Evolutionary conservation across 2,797 vertebrate genomes (phyloP).

Genomic region (Enteromius paludinosus): DNA sequence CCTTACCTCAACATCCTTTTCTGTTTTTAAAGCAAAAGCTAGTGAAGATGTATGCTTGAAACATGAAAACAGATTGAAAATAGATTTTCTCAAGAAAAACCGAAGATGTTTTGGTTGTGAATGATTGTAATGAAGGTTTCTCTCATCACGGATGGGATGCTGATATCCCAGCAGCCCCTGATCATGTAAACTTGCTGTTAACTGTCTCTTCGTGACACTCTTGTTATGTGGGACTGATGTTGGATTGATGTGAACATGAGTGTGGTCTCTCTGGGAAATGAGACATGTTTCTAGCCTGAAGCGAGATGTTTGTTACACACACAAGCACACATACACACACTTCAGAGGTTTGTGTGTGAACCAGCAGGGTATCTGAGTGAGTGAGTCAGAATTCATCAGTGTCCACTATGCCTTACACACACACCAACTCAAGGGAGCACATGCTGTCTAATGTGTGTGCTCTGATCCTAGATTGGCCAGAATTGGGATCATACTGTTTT

Average conservation of each 20-base stretch:
- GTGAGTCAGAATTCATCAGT: slow-evolving; percentile 38
- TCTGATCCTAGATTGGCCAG: slow-evolving; percentile 16
- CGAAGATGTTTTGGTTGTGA: neutral
- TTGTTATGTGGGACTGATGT: slow-evolving; percentile 31
- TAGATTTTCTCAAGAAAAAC: neutral
- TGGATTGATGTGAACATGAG: slow-evolving; percentile 24
- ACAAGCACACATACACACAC: slow-evolving; percentile 13
- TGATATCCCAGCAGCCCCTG: neutral
- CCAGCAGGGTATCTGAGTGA: slow-evolving; percentile 20
- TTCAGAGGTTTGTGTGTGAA: slow-evolving; percentile 22
- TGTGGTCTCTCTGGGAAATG: neutral
- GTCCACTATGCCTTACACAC: neutral
- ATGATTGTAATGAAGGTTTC: neutral
- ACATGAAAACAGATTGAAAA: neutral
- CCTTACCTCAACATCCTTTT: neutral
- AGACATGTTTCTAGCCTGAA: slow-evolving; percentile 26
- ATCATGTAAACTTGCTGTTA: slow-evolving; percentile 3
- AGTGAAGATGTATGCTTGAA: neutral
- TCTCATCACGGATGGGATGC: neutral
- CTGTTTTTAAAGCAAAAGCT: neutral
- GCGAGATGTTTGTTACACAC: slow-evolving; percentile 27
- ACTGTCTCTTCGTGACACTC: neutral
- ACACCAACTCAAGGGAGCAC: neutral
- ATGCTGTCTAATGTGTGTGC: neutral
- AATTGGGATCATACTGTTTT: neutral